A percentile compares a stretch with the other conserved stretches of the same genome.
Evolutionary conservation across 2,888 invertebrate genomes (phyloP).

Genomic region (Oligia latruncula): DNA sequence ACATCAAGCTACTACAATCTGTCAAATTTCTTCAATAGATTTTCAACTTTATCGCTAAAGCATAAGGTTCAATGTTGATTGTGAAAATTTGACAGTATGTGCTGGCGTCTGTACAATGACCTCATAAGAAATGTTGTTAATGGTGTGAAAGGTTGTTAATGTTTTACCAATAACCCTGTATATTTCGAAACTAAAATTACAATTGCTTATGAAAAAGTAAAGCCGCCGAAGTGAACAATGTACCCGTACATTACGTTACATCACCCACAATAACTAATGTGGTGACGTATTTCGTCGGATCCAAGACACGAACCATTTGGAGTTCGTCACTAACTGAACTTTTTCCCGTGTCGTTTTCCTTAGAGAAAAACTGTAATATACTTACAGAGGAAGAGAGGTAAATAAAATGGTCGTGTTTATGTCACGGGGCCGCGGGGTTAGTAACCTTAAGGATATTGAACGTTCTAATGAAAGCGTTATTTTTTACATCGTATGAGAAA

Average conservation of each 20-base stretch:
- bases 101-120: too few species aligned
- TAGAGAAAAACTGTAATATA: constrained; percentile 43
- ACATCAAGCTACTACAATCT: too few species aligned
- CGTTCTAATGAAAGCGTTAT: constrained; percentile 15
- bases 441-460: constrained; percentile 21
- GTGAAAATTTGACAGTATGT: too few species aligned
- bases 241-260: constrained; percentile 7
- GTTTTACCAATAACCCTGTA: too few species aligned
- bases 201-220: not conserved
- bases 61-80: too few species aligned
- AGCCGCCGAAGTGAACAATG: not conserved
- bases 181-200: not conserved
- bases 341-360: constrained; percentile 48
- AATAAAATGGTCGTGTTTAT: constrained; percentile 43
- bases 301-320: constrained; percentile 37
- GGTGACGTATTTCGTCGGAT: constrained; percentile 32
- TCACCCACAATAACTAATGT: constrained; percentile 25
- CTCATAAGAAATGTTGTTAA: too few species aligned
- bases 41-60: too few species aligned
- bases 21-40: too few species aligned
- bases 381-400: constrained; percentile 34
- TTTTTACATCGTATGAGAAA: constrained; percentile 1
- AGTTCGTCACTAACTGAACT: constrained; percentile 39
- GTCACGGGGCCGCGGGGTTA: constrained; percentile 9
- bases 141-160: too few species aligned